These are phyloP conservation scores for Beris chalybata DNA, from an alignment of 2,888 invertebrate species.

Conservation along the genomic window DNA sequence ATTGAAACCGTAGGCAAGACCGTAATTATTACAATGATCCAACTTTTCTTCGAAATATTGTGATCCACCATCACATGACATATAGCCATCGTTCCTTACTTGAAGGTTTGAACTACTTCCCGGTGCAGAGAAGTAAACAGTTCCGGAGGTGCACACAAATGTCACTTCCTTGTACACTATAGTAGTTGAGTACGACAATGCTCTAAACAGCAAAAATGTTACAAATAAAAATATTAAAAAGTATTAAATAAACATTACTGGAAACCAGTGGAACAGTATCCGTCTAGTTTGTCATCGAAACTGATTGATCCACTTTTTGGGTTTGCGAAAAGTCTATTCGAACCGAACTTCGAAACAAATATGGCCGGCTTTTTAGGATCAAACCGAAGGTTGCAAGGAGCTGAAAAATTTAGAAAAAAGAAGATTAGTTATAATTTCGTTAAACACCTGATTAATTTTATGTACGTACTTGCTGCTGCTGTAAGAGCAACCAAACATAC, in stretches of 20 bases:
- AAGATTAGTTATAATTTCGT: too few species aligned
- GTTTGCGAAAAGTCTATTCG: not conserved
- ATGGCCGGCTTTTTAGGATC: constrained; percentile 3
- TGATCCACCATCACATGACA: not conserved
- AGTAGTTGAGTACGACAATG: not conserved
- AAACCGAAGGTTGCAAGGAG: not conserved
- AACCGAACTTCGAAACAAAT: constrained; percentile 14
- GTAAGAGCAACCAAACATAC: too few species aligned
- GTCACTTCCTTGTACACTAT: not conserved
- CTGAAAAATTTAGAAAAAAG: not conserved
- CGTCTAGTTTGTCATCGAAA: not conserved
- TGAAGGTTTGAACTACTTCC: too few species aligned
- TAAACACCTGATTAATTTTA: too few species aligned
- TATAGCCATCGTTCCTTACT: too few species aligned
- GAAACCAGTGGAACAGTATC: constrained; percentile 12
- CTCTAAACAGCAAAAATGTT: not conserved
- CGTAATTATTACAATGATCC: not conserved
- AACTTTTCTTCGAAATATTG: constrained; percentile 7
- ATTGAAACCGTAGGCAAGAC: constrained; percentile 17
- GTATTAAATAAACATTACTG: constrained; percentile 1
- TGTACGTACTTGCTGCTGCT: too few species aligned
- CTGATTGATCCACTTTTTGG: not conserved
- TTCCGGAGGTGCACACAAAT: not conserved
- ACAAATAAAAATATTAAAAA: not conserved
- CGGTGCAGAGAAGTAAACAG: not conserved